phyloP scores from a whole-genome alignment of 2,113 vertebrate genomes.

The Heterocephalus glaber region DNA sequence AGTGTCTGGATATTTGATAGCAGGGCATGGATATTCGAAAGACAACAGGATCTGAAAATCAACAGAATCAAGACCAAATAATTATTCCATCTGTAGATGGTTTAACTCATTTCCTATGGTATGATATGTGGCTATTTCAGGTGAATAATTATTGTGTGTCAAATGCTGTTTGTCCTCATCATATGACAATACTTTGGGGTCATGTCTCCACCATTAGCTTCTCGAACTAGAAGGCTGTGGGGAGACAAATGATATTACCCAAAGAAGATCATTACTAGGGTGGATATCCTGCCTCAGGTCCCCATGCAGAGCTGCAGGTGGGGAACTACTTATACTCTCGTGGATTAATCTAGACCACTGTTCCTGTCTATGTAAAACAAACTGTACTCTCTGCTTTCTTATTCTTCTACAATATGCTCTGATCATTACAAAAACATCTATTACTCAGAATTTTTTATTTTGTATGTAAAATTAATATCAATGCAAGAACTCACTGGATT shows the following conservation, averaged over 20 bases:
- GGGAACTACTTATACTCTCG: not conserved
- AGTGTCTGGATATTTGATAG: not conserved
- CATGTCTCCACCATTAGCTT: not conserved
- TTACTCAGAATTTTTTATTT: not conserved
- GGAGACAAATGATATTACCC: not conserved
- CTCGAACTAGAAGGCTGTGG: rapidly evolving
- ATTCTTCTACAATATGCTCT: not conserved
- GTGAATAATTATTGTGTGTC: not conserved
- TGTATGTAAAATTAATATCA: conserved; percentile 2
- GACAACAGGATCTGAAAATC: not conserved
- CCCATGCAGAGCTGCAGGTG: not conserved
- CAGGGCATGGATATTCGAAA: not conserved
- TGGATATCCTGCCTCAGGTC: not conserved
- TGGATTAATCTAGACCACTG: not conserved
- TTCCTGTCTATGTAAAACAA: not conserved
- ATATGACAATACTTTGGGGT: not conserved
- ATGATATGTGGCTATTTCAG: not conserved
- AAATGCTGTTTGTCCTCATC: not conserved
- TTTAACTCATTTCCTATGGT: not conserved
- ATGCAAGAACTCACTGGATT: not conserved
- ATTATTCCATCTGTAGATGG: not conserved
- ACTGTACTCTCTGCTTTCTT: not conserved
- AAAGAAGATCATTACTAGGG: not conserved
- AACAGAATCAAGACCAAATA: not conserved
- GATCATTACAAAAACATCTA: not conserved